Percentiles rank a stretch among this genome's conserved stretches.
Evolutionary conservation across 2,113 vertebrate genomes (phyloP).

Genomic region (Cottus gobio): DNA sequence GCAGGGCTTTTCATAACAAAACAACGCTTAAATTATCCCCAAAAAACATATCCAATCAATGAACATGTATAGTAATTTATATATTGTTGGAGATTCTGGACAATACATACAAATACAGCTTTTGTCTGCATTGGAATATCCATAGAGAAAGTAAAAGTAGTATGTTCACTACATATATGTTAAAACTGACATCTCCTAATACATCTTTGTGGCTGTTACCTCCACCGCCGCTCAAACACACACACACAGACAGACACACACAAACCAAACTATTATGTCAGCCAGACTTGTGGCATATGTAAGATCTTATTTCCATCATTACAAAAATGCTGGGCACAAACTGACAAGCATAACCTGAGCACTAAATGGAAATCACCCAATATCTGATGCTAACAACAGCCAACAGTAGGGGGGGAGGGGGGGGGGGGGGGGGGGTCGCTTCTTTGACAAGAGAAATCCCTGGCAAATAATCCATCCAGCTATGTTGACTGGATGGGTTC

Average conservation of each 20-base stretch:
- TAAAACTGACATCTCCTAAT: constrained; percentile 1
- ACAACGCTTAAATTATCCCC: constrained; percentile 38
- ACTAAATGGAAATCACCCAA: constrained; percentile 85
- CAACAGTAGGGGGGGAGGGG: constrained; percentile 62
- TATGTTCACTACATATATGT: constrained; percentile 8
- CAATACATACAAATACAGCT: neutral
- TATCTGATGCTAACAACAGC: constrained; percentile 85
- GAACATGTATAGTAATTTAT: neutral
- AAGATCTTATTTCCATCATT: constrained; percentile 84
- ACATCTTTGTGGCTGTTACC: constrained; percentile 14
- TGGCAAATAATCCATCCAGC: constrained; percentile 74
- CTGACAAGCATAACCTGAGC: constrained; percentile 85
- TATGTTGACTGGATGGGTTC: constrained; percentile 75
- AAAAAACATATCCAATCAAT: constrained; percentile 4
- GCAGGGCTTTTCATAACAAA: constrained; percentile 61
- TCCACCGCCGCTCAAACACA: constrained; percentile 3
- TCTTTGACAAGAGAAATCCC: constrained; percentile 80
- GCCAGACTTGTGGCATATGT: constrained; percentile 77
- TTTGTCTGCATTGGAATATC: constrained; percentile 1
- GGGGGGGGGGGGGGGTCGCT: constrained; percentile 69
- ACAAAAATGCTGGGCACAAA: constrained; percentile 81
- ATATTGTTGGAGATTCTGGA: neutral
- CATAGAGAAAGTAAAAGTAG: neutral
- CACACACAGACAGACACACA: neutral
- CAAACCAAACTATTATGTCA: constrained; percentile 83